phyloP scores from a whole-genome alignment of 2,113 vertebrate genomes.

The Laticauda laticaudata region DNA sequence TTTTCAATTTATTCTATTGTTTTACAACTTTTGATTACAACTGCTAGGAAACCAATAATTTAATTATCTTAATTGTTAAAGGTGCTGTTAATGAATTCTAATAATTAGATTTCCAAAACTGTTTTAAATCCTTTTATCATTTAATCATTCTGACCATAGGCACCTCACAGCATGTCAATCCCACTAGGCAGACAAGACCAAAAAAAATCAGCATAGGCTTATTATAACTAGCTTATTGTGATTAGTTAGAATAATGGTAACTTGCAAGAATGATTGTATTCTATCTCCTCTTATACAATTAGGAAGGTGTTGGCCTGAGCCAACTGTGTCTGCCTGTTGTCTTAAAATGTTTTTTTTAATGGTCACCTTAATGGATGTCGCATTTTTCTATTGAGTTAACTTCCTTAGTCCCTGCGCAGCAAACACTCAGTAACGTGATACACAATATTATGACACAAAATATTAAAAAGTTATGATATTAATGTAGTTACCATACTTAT shows the following conservation, averaged over 20 bases:
- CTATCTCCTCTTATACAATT: not conserved
- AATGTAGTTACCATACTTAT: too few relatives aligned
- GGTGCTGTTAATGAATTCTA: not conserved
- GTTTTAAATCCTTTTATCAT: not conserved
- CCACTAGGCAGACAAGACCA: not conserved
- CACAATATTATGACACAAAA: too few relatives aligned
- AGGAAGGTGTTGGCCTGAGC: not conserved
- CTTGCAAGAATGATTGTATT: not conserved
- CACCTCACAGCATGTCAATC: not conserved
- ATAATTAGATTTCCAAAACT: not conserved
- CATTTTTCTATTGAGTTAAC: not conserved
- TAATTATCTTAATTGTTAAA: not conserved
- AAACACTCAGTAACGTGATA: not conserved
- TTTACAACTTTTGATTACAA: not conserved
- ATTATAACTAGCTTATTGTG: not conserved
- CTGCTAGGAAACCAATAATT: not conserved
- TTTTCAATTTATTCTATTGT: not conserved
- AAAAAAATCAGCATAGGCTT: not conserved
- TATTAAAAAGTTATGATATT: too few relatives aligned
- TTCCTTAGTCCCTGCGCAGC: not conserved
- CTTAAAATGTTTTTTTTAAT: not conserved
- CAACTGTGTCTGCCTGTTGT: not conserved
- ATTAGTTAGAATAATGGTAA: not conserved
- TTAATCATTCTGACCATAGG: not conserved
- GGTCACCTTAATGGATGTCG: not conserved